Evolutionary conservation across 2,888 invertebrate species (phyloP), one percentile per base, ranked within the genome.

Genomic region (Lobophora halterata): DNA sequence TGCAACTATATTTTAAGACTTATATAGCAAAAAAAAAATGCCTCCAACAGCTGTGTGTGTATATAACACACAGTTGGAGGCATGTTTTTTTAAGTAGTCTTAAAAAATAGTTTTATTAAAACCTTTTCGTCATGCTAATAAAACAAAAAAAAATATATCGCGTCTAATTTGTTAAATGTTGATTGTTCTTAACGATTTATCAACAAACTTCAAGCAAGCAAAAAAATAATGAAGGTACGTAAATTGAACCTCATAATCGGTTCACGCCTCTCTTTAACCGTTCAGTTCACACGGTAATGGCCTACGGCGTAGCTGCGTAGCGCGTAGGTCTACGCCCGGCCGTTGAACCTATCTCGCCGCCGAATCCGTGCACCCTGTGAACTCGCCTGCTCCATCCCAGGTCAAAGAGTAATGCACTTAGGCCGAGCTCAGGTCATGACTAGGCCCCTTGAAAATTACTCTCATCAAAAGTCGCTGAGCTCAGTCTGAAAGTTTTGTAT

Each of bases 251-350:
- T 43, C 29, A n/a, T 36, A 19, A 23, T 31, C 31, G 41, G 31
- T 30, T 35, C 25, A 27, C 23, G 27, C 31, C 34, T 30, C 34
- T 31, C 27, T 31, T 35, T 36, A 42, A 46, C 27, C 31, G 40
- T 38, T 29, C 17, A 57, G 50, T 55, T 58, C 55, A 55, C 55
- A 53, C 53, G 43, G 52, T 61, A 63, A 63, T 58, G 57, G 53
- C 67, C 79, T 80, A 80, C 79, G 79, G 40, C 82, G 85, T 83
- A 83, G 82, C 75, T 80, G 75, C 79, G 79, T 80, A 79, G 76
- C 75, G 65, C 76, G 71, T 81, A 71, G 76, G 77, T 76, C 80
- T 83, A 79, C 76, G 80, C 56, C 73, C 79, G 82, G 81, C 52
- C 82, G 57, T 70, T 75, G 79, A 82, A 74, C 85, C 63, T 30